phyloP scores from a whole-genome alignment of 2,113 vertebrate species.

The Sclerurus mexicanus region DNA sequence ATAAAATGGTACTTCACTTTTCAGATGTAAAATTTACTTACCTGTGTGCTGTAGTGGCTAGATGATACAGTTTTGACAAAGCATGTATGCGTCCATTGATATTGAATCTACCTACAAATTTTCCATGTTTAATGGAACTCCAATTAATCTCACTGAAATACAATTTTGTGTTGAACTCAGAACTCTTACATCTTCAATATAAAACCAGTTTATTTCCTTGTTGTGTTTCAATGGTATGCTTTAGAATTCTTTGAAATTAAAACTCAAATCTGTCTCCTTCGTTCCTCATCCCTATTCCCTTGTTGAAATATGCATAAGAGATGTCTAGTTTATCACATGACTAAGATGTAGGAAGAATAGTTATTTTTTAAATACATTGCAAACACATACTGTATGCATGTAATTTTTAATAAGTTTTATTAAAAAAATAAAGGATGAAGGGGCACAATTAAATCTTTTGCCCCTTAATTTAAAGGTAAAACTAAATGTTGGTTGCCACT shows the following conservation, averaged over 20 bases:
- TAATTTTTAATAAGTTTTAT: neutral
- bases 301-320: neutral
- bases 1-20: neutral
- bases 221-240: rapidly evolving
- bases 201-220: neutral
- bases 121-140: neutral
- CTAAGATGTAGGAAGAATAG: neutral
- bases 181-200: neutral
- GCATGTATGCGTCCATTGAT: neutral
- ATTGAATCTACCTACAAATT: neutral
- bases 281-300: neutral
- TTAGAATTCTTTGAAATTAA: neutral
- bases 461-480: neutral
- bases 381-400: neutral
- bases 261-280: neutral
- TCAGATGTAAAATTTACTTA: neutral
- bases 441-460: neutral
- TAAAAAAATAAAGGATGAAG: neutral
- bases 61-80: neutral
- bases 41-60: neutral
- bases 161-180: neutral
- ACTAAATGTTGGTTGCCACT: neutral
- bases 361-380: neutral
- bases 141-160: neutral
- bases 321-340: neutral